Evolutionary conservation across 2,797 vertebrate species (phyloP), one percentile per base, ranked within the genome.

Genomic region (Cryptoblepharus egeriae): DNA sequence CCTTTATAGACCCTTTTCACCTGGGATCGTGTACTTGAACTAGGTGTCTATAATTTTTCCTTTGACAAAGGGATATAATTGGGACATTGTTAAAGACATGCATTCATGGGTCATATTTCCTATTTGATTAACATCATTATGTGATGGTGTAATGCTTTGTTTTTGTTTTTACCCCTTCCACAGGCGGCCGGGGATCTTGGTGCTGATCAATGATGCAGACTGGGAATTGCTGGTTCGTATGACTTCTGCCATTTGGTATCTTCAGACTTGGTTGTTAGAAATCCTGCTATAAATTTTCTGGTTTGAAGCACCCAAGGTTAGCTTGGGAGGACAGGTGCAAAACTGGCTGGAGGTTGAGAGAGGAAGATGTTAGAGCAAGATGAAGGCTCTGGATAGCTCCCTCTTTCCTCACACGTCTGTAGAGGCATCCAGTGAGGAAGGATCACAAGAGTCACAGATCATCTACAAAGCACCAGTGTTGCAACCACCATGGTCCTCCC

Each of bases 191-290:
- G 99, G 99, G 81, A 99, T 99, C 87, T 95, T 99, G 93, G 98
- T 99, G 90, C 97, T 99, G 88, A 96, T 99, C 96, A 99, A 99
- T 20, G 97, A 99, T 60, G 97, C 98, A 82, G 99, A 99, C 96
- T 99, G 98, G 99, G 98, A 99, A 72, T 95, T 99, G 90, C 98
- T 99, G 99, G 99, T 99, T 95, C 97, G 97, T 95, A 93, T 77
- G 87, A 45, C 79, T 91, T 88, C 83, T 81, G 83, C 74, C 84
- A 85, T 86, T 87, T 61, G 13, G 82, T 70, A 80, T 90, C 77
- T 80, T 18, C 64, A 79, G 88, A 55, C 84, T 88, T 86, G 63
- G 37, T 79, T 90, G 70, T 90, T 84, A 72, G 81, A 81, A 67
- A 84, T 79, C 80, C 2, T 35, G 20, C 4, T 61, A 28, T 24